Base-by-base conservation (phyloP, 2,888 invertebrate genomes). In the Rhagophthalmus giganteus region DNA sequence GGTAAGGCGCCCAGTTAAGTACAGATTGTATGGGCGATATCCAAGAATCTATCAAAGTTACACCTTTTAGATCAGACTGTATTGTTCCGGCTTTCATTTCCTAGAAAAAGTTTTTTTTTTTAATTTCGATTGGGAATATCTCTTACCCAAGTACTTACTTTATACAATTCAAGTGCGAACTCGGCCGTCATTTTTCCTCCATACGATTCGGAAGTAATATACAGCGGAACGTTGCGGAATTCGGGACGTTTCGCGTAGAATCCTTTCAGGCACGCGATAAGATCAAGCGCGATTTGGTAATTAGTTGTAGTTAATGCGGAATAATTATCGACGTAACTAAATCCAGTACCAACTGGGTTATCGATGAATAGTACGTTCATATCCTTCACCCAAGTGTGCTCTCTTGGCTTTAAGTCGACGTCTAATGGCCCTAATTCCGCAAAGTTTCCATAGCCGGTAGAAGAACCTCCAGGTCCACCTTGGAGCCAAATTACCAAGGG, bases 31-130 rank as follows among this genome's bases (percentile, higher is more conserved):
- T 81, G 0, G 94, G 92, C 1, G 88, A 88, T 54, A 94, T 89
- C 94, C 94, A 94, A 0, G 93, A 85, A 72, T 94, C 94, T 1
- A 93, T 93, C 71, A 94, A 79, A 0, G 84, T 88, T 12, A 94
- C 82, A 0, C 93, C 93, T 63, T 79, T 78, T 37, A 95, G 78
- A 61, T 88, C 87, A 26, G 85, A 85, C 32, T 76, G 48, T 10
- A 63, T 55, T 14, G 39, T 57, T 7, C 63, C 63, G 11, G 39
- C 48, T 48, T 61, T 54, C 16, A 57, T 60, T 31, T 52, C 58
- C 57, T 60, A 20, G 16, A 59, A 30, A 16, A n/a, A n/a, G n/a
- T n/a, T n/a, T n/a, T n/a, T n/a, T n/a, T n/a, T n/a, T n/a, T 24
- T 34, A 26, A 11, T 44, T 1, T 1, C 12, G 15, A 13, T 14